Evolutionary conservation across 2,113 vertebrate genomes (phyloP), one percentile per base, ranked within the genome.

Genomic region (Boleophthalmus pectinirostris): DNA sequence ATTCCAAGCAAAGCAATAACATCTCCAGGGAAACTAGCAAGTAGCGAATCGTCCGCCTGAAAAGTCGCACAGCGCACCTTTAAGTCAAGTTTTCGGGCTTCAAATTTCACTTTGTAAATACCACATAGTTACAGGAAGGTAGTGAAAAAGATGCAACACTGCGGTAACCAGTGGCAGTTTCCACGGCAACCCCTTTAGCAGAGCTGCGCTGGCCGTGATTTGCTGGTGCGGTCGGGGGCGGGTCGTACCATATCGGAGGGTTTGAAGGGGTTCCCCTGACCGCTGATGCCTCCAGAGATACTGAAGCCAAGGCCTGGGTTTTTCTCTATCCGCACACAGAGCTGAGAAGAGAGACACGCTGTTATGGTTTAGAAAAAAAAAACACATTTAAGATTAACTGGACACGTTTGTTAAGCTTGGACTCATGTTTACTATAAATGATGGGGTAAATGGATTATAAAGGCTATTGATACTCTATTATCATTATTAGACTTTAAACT

Each of bases 251-350:
- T 98, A 83, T 99, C 98, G 35, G 97, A 98, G 83, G 98, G 98
- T 93, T 99, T 99, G 94, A 99, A 99, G 72, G 98, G 98, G 92
- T 99, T 99, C 86, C 97, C 98, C 94, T 99, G 98, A 84, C 98
- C 97, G 47, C 97, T 98, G 91, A 99, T 96, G 92, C 98, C 98
- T 85, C 98, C 98, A 89, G 97, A 98, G 95, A 99, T 99, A 82
- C 97, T 99, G 90, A 99, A 99, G 67, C 98, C 98, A 64, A 99
- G 96, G 82, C 97, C 98, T 51, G 98, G 97, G 79, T 98, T 99
- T 95, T 99, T 99, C 93, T 99, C 97, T 95, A 99, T 98, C 90
- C 98, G 95, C 86, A 99, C 96, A 94, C 97, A 99, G 88, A 99
- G 93, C 98, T 99, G 43, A 15, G 43, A 14, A 53, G 53, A 60